These are phyloP conservation scores for Drosophila setifemur DNA, from an alignment of 1,140 invertebrate species.

Conservation along the genomic window DNA sequence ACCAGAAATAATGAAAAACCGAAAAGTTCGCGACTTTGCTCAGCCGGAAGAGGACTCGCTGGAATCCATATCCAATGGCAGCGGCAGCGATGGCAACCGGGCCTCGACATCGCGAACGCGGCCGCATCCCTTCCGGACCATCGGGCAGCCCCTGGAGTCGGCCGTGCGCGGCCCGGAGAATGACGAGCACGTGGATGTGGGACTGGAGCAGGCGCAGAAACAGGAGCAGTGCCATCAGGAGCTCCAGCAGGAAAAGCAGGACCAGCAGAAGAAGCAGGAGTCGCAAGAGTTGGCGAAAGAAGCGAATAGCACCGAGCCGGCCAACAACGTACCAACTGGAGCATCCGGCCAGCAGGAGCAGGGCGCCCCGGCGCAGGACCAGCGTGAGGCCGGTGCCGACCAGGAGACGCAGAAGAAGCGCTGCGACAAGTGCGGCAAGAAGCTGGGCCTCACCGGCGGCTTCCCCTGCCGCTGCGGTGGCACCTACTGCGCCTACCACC, in stretches of 20 bases:
- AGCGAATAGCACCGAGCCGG: no score
- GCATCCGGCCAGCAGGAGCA: no score
- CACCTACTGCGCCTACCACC: slow-evolving; percentile 50
- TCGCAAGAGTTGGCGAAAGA: no score
- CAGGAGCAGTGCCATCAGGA: background rate
- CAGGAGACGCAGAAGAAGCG: slow-evolving; percentile 23
- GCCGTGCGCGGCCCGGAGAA: no score
- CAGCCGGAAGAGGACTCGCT: slow-evolving; percentile 27
- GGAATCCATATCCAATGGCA: slow-evolving; percentile 11
- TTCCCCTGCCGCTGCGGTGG: slow-evolving; percentile 62
- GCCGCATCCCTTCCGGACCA: background rate
- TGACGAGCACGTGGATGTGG: background rate
- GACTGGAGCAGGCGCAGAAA: background rate
- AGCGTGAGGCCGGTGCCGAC: background rate
- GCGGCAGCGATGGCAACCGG: slow-evolving; percentile 5
- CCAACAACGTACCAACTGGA: no score
- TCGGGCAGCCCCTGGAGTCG: background rate
- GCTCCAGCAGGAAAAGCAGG: no score
- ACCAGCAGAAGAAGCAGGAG: no score
- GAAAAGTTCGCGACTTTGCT: slow-evolving; percentile 28
- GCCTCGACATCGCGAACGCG: background rate
- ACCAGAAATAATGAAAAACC: slow-evolving; percentile 40
- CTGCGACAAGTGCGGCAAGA: slow-evolving; percentile 60
- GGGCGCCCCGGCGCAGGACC: background rate
- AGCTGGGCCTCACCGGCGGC: slow-evolving; percentile 54